A percentile compares a stretch with the other conserved stretches of the same genome.
Conservation (phyloP, 2,113 vertebrate genomes). For the Cromileptes altivelis region DNA sequence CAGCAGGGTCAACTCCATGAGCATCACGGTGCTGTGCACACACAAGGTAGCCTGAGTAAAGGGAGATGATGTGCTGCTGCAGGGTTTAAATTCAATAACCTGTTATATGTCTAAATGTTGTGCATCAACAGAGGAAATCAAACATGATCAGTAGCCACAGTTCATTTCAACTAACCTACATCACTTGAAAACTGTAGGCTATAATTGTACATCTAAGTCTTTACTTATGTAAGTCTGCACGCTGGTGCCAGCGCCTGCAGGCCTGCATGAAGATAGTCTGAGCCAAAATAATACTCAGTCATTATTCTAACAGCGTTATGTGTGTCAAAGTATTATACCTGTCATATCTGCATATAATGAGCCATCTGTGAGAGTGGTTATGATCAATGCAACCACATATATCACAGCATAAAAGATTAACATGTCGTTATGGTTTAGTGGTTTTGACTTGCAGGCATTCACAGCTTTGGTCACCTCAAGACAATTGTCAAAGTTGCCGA, state of each 20-base stretch:
- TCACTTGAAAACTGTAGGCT: background rate
- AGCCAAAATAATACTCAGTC: background rate
- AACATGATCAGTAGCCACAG: background rate
- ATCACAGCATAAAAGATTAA: background rate
- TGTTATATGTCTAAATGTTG: slow-evolving; percentile 12
- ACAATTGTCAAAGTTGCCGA: background rate
- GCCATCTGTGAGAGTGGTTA: background rate
- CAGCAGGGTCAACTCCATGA: slow-evolving; percentile 57
- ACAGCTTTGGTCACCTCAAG: background rate
- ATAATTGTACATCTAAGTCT: background rate
- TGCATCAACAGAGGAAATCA: slow-evolving; percentile 17
- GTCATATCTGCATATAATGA: background rate
- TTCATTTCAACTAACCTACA: background rate
- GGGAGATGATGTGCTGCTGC: slow-evolving; percentile 24
- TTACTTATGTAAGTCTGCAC: background rate
- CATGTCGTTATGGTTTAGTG: too few relatives aligned
- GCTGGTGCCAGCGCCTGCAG: background rate
- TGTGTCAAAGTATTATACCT: background rate
- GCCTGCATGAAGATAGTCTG: too few relatives aligned
- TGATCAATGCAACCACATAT: background rate
- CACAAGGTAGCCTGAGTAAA: background rate
- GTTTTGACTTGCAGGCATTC: too few relatives aligned
- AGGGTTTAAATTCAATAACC: slow-evolving; percentile 20
- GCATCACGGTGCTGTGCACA: slow-evolving; percentile 26
- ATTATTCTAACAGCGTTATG: background rate